Evolutionary conservation across 2,888 invertebrate genomes (phyloP), one percentile per base, ranked within the genome.

Genomic region (Polyommatus icarus): DNA sequence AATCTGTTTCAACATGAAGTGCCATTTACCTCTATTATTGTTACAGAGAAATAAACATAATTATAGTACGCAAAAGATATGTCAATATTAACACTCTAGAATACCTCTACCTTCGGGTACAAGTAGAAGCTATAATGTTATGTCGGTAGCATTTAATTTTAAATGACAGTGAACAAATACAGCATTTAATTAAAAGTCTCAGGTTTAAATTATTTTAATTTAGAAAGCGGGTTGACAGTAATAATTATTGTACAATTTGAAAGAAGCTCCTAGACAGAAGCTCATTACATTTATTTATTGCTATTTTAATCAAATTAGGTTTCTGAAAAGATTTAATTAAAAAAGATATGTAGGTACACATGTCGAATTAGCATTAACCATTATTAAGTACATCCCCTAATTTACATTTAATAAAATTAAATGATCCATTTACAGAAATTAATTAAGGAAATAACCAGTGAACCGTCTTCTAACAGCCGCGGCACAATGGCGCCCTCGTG

Each of bases 371-470:
- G 18, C 59, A 71, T 29, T 73, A 61, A 59, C 29, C 73, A 77
- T 36, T 29, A 72, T 57, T 57, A 36, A 71, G 20, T n/a, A 50
- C 29, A 32, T 3, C 92, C 91, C 90, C 90, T 91, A 87, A 93
- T 93, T 94, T 93, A 90, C 90, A 94, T 93, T 93, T 91, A 91
- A 93, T 94, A 87, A 93, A 93, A 94, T 93, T 94, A 93, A 93
- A 94, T 94, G 93, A 94, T 92, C 88, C 94, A 92, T 93, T 93
- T 92, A 91, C 84, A 90, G 89, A 93, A 91, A 93, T 92, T 94
- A 94, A 94, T 93, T 94, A 94, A 93, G 87, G 89, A 91, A 89
- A 87, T 89, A 90, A 84, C 87, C 94, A 91, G 89, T 92, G 93
- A 88, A 90, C 89, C 94, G 93, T 87, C 86, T 87, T 88, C 86